Conservation (phyloP, 2,888 invertebrate genomes). For the Linnaemya tessellans region DNA sequence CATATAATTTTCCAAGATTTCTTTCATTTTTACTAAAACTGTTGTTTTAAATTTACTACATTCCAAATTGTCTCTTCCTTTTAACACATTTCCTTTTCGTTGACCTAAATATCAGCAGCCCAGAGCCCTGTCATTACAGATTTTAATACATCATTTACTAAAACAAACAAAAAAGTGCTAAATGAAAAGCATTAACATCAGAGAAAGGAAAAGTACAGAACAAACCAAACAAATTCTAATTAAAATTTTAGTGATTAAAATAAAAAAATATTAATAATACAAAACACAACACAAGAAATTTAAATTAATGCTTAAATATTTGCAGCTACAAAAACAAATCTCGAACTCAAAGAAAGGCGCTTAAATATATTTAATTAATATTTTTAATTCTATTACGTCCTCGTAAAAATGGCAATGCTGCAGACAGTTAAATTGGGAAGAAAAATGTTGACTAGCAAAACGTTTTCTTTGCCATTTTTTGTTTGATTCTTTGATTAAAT, state of each 20-base stretch:
- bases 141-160: conserved; percentile 46
- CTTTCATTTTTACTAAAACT: too few relatives aligned
- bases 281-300: conserved; percentile 8
- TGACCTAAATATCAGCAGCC: conserved; percentile 50
- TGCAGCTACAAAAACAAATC: not conserved
- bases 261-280: not conserved
- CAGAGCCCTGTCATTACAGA: conserved; percentile 32
- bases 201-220: not conserved
- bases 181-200: not conserved
- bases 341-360: conserved; percentile 1
- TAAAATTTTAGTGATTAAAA: conserved; percentile 43
- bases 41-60: not conserved
- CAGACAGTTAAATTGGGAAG: conserved; percentile 44
- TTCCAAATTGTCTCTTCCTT: not conserved
- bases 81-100: conserved; percentile 12
- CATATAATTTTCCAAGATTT: too few relatives aligned
- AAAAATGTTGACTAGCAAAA: conserved; percentile 17
- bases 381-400: not conserved
- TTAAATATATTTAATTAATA: conserved; percentile 2
- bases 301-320: conserved; percentile 32
- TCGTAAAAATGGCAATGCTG: not conserved
- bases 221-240: conserved; percentile 29
- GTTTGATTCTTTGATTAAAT: conserved; percentile 29
- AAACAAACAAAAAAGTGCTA: not conserved
- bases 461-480: not conserved